Percentiles rank a stretch among this genome's conserved stretches.
These are phyloP conservation scores for Ceraclea dissimilis DNA, from an alignment of 2,888 invertebrate species.

Conservation along the genomic window DNA sequence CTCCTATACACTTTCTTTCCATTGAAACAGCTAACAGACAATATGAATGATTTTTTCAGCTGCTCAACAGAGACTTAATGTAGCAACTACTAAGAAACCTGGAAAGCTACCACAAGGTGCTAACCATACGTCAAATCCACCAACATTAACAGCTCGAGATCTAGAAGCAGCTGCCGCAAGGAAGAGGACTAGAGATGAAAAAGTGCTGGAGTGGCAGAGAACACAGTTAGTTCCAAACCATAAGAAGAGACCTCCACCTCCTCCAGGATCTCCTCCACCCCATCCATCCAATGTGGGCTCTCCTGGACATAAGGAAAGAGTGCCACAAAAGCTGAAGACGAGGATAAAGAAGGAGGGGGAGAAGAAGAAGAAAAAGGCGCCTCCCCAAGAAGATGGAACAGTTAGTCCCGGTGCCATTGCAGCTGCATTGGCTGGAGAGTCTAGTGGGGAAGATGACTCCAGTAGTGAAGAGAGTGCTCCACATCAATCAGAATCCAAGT, in stretches of 20 bases:
- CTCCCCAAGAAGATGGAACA: slow-evolving; percentile 27
- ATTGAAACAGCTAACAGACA: not conserved
- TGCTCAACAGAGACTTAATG: slow-evolving; percentile 8
- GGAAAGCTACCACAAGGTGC: slow-evolving; percentile 18
- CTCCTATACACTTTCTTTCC: no score
- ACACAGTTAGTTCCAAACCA: slow-evolving; percentile 39
- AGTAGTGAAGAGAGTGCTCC: slow-evolving; percentile 29
- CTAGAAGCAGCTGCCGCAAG: slow-evolving; percentile 45
- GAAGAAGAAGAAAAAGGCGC: slow-evolving; percentile 29
- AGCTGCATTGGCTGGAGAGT: slow-evolving; percentile 21
- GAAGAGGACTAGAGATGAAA: slow-evolving; percentile 47
- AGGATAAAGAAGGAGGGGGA: slow-evolving; percentile 26
- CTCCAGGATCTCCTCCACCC: slow-evolving; percentile 41
- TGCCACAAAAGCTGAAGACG: slow-evolving; percentile 21
- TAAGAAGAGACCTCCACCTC: slow-evolving; percentile 38
- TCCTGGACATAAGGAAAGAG: slow-evolving; percentile 25
- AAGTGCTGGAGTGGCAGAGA: slow-evolving; percentile 49
- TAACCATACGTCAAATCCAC: slow-evolving; percentile 3
- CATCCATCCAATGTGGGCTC: slow-evolving; percentile 29
- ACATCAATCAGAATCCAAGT: slow-evolving; percentile 27
- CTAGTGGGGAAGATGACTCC: slow-evolving; percentile 21
- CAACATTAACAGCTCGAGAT: not conserved
- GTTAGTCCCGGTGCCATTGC: slow-evolving; percentile 26
- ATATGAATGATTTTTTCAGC: not conserved
- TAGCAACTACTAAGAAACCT: slow-evolving; percentile 20